These are phyloP conservation scores for Drosophila azteca DNA, from an alignment of 1,140 invertebrate species.

Conservation along the genomic window DNA sequence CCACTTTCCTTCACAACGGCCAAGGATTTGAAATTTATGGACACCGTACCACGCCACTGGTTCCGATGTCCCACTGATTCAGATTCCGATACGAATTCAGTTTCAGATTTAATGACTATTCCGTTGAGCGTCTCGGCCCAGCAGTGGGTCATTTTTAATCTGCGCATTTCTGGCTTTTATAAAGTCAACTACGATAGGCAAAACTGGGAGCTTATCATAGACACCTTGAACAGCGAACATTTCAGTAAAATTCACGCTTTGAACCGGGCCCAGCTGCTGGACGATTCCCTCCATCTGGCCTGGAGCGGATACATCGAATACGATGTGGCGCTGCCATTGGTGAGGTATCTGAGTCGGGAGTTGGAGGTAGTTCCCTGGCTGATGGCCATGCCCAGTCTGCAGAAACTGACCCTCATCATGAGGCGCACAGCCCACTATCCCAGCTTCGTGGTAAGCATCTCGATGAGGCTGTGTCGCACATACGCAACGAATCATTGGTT, in stretches of 20 bases:
- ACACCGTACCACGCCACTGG: slow-evolving; percentile 86
- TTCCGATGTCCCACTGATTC: slow-evolving; percentile 71
- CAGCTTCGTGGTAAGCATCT: slow-evolving; percentile 84
- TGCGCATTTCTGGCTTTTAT: slow-evolving; percentile 87
- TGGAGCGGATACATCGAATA: slow-evolving; percentile 88
- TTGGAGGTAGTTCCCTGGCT: slow-evolving; percentile 87
- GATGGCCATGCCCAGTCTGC: slow-evolving; percentile 86
- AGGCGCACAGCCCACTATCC: slow-evolving; percentile 84
- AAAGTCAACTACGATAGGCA: slow-evolving; percentile 89
- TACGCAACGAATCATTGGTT: slow-evolving; percentile 79
- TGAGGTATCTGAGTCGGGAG: slow-evolving; percentile 87
- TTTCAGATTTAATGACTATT: too few species aligned
- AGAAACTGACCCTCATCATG: slow-evolving; percentile 85
- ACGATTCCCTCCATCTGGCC: slow-evolving; percentile 90
- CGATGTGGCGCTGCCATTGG: slow-evolving; percentile 85
- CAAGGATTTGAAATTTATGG: slow-evolving; percentile 85
- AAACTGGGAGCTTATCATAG: slow-evolving; percentile 87
- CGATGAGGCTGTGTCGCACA: slow-evolving; percentile 68
- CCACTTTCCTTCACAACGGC: slow-evolving; percentile 87
- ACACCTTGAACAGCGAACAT: slow-evolving; percentile 84
- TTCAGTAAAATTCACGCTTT: slow-evolving; percentile 86
- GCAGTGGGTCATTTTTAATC: slow-evolving; percentile 87
- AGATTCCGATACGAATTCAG: slow-evolving; percentile 24
- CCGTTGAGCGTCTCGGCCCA: slow-evolving; percentile 45
- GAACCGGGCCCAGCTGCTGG: slow-evolving; percentile 91